Conservation (phyloP, 1,140 invertebrate genomes). For the Cheumatopsyche charites region DNA sequence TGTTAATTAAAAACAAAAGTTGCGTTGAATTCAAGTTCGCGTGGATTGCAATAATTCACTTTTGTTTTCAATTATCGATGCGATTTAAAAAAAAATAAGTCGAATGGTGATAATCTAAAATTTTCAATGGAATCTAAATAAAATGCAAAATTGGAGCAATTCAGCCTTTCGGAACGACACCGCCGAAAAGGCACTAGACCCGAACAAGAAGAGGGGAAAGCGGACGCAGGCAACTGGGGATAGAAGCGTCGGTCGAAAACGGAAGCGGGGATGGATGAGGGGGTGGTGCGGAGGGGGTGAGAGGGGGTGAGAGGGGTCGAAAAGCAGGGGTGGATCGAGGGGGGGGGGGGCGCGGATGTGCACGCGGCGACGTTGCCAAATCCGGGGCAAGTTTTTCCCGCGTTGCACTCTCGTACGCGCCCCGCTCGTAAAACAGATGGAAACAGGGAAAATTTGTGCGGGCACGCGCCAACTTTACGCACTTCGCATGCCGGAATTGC, state of each 20-base stretch:
- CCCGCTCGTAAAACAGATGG: slow-evolving; percentile 9
- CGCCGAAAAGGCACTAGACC: not conserved
- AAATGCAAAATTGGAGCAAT: no score
- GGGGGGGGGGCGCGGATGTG: slow-evolving; percentile 34
- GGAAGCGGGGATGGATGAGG: not conserved
- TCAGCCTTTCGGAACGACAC: no score
- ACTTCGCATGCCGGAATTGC: no score
- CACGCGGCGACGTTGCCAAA: slow-evolving; percentile 48
- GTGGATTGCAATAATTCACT: no score
- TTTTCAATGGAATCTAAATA: no score
- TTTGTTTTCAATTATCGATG: no score
- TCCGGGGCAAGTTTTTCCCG: slow-evolving; percentile 39
- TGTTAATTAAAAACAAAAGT: no score
- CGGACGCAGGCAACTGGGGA: not conserved
- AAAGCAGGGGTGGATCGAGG: no score
- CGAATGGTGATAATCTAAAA: no score
- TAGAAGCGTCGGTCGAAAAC: not conserved
- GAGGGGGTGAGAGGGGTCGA: no score
- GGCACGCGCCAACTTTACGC: slow-evolving; percentile 5
- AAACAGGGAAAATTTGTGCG: slow-evolving; percentile 8
- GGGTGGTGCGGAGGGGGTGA: not conserved
- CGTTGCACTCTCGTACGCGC: slow-evolving; percentile 14
- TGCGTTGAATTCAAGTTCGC: no score
- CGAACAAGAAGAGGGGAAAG: not conserved
- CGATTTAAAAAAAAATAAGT: no score